Conservation (phyloP, 2,113 vertebrate genomes). For the Entomyzon cyanotis region DNA sequence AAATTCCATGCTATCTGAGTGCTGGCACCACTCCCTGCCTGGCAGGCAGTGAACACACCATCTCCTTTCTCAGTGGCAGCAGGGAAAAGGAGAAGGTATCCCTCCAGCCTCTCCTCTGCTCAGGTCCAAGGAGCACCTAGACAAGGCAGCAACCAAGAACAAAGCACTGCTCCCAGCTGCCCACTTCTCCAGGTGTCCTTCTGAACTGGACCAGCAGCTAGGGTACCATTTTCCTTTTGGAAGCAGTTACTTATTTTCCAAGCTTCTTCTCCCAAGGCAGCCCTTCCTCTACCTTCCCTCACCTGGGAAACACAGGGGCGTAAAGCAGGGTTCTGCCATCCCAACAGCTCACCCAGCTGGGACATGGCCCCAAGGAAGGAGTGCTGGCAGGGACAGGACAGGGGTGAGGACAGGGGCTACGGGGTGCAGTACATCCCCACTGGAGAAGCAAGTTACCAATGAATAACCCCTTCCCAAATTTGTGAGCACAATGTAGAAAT, state of each 20-base stretch:
- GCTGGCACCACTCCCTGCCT: not conserved
- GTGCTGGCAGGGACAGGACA: not conserved
- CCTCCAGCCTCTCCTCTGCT: not conserved
- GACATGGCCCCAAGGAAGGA: not conserved
- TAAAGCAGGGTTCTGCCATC: not conserved
- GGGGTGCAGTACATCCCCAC: too few species aligned
- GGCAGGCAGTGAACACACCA: not conserved
- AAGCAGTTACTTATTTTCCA: not conserved
- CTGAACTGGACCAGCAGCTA: not conserved
- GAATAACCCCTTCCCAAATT: not conserved
- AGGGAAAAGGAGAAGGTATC: not conserved
- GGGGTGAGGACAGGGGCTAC: too few species aligned
- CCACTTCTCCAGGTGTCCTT: not conserved
- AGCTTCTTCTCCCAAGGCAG: not conserved
- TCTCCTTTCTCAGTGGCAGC: not conserved
- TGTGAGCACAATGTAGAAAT: not conserved
- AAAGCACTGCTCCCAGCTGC: not conserved
- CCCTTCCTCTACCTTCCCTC: not conserved
- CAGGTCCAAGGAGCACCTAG: not conserved
- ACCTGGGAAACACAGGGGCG: not conserved
- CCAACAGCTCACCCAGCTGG: not conserved
- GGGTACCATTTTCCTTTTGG: not conserved
- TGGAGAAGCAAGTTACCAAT: not conserved
- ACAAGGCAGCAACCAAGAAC: not conserved
- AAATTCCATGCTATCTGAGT: not conserved